Base-by-base conservation (phyloP, 2,888 invertebrate species). In the Acrocyrtus sp. region DNA sequence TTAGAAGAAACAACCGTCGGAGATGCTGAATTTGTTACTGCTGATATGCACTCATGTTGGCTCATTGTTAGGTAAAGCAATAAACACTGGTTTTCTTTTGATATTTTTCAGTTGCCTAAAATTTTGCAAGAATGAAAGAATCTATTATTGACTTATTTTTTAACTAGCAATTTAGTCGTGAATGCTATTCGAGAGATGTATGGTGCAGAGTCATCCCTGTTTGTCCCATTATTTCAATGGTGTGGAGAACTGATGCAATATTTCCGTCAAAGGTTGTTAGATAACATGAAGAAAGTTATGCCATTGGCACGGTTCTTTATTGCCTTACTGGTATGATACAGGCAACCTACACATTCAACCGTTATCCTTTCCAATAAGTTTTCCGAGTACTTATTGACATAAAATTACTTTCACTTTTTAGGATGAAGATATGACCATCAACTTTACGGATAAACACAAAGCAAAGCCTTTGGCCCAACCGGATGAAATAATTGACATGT, bases 241-340 rank as follows among this genome's bases (percentile, higher is more conserved):
- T 68, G 68, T 53, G 68, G 68, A 41, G 68, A 68, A 24, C 34
- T 68, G 39, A 68, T 60, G 68, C 68, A 68, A 17, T 68, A 68
- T 53, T 68, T 43, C 39, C 60, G 68, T 22, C 68, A 68, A 17
- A 41, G 68, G 10, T 34, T 68, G 1, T 12, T 68, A 15, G 68
- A 68, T 19, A 56, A 29, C 19, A 60, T 68, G 60, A 68, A 60
- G 27, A 60, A 60, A 26, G 50, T 53, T 34, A 50, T 68, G 47
- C 68, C 68, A 12, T 19, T 68, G 22, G 34, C 68, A 3, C 43
- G 68, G 1, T 68, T 68, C 47, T 53, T 43, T 34, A 51, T 68
- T 29, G 68, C 68, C 24, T 45, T 68, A 24, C 27, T 41, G 45
- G 68, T 68, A 45, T 43, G 26, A n/a, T n/a, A n/a, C n/a, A n/a